phyloP scores from a whole-genome alignment of 2,113 vertebrate genomes.

The Engystomops pustulosus region DNA sequence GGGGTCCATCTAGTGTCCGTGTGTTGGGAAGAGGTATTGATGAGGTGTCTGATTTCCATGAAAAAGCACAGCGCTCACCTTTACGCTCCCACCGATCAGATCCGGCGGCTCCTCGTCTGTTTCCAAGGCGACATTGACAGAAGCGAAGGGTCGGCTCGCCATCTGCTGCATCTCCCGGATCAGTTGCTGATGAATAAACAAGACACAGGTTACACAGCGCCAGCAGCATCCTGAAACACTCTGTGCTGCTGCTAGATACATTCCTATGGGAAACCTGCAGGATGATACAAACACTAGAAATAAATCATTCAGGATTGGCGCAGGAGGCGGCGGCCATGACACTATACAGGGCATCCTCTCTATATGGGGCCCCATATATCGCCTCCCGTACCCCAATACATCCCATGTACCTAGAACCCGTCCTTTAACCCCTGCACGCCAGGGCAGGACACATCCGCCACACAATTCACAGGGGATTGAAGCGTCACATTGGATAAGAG shows the following conservation, averaged over 20 bases:
- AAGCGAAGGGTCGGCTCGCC: constrained; percentile 98
- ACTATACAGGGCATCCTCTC: no score
- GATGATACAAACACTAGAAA: no score
- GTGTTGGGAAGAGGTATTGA: no score
- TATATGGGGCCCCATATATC: no score
- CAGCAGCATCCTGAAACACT: no score
- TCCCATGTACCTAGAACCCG: no score
- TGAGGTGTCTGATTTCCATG: background rate
- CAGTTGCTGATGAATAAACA: constrained; percentile 86
- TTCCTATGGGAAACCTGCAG: no score
- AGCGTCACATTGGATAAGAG: constrained; percentile 13
- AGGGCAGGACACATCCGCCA: background rate
- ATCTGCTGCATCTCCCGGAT: constrained; percentile 99
- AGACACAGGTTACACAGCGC: background rate
- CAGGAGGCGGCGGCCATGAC: no score
- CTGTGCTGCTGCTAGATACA: no score
- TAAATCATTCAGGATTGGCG: no score
- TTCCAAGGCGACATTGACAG: constrained; percentile 98
- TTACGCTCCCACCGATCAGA: constrained; percentile 96
- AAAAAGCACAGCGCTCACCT: constrained; percentile 79
- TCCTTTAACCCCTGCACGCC: background rate
- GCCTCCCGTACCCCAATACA: no score
- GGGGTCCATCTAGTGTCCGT: no score
- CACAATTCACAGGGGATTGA: background rate
- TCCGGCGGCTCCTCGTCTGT: constrained; percentile 97